These are phyloP conservation scores for Muscidifurax raptorellus DNA, from an alignment of 1,140 invertebrate genomes.

Conservation along the genomic window DNA sequence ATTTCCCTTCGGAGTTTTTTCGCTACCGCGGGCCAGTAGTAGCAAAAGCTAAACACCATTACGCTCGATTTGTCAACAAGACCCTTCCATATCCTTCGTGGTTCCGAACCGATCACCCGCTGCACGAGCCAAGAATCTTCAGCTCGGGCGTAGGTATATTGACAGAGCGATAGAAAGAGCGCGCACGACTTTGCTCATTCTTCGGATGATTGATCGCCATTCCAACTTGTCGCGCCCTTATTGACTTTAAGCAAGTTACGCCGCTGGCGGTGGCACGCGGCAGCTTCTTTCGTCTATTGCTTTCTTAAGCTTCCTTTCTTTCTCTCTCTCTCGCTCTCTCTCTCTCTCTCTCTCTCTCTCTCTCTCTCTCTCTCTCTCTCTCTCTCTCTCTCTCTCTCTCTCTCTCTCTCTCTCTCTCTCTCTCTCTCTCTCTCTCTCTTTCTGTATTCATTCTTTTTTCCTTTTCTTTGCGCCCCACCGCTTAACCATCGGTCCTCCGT, in stretches of 20 bases:
- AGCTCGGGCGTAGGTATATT: not conserved
- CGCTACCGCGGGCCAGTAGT: not conserved
- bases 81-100: not conserved
- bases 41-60: slow-evolving; percentile 32
- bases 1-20: not conserved
- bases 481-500: not conserved
- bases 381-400: not conserved
- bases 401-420: slow-evolving; percentile 1
- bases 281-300: slow-evolving; percentile 7
- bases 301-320: slow-evolving; percentile 28
- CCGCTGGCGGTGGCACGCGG: slow-evolving; percentile 40
- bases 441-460: not conserved
- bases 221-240: slow-evolving; percentile 58
- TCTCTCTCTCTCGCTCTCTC: slow-evolving; percentile 7
- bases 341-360: slow-evolving; percentile 3
- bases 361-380: slow-evolving; percentile 12
- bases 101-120: not conserved
- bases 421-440: slow-evolving; percentile 13
- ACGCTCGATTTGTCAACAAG: slow-evolving; percentile 29
- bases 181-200: slow-evolving; percentile 14
- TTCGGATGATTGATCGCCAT: slow-evolving; percentile 45
- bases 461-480: not conserved
- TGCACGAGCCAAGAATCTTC: not conserved
- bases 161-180: not conserved
- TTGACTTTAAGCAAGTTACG: slow-evolving; percentile 63